phyloP scores from a whole-genome alignment of 2,888 invertebrate species.

The Eupithecia pulchellata region DNA sequence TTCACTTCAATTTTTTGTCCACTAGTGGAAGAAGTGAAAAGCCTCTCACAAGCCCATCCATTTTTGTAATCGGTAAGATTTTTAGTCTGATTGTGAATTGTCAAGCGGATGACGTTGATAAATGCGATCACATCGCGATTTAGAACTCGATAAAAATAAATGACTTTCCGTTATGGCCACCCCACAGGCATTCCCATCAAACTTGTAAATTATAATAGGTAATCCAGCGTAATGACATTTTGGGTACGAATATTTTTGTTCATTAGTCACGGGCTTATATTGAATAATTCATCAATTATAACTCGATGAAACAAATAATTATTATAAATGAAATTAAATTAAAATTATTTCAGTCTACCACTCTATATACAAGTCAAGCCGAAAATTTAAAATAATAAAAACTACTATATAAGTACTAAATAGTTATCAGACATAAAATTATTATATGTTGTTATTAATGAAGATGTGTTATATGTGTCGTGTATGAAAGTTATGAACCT shows the following conservation, averaged over 20 bases:
- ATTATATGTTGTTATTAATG: no score
- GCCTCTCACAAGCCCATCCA: neutral
- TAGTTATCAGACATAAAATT: no score
- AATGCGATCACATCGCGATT: constrained; percentile 24
- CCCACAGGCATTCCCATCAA: neutral
- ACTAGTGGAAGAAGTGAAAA: no score
- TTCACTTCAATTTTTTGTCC: no score
- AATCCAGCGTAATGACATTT: neutral
- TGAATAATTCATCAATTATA: neutral
- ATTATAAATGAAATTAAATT: no score
- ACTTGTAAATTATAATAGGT: neutral
- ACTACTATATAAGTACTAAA: no score
- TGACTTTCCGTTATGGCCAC: constrained; percentile 14
- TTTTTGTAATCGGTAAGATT: neutral
- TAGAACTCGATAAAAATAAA: constrained; percentile 34
- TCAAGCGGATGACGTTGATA: constrained; percentile 25
- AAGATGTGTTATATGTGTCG: no score
- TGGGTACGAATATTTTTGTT: neutral
- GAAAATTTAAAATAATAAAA: no score
- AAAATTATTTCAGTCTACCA: no score
- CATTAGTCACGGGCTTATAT: neutral
- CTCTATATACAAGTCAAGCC: no score
- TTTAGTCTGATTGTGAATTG: constrained; percentile 9
- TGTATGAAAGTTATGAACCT: no score
- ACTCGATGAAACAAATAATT: neutral